Evolutionary conservation across 2,888 invertebrate genomes (phyloP), one percentile per base, ranked within the genome.

Genomic region (Hirtodrosophila trivittata): DNA sequence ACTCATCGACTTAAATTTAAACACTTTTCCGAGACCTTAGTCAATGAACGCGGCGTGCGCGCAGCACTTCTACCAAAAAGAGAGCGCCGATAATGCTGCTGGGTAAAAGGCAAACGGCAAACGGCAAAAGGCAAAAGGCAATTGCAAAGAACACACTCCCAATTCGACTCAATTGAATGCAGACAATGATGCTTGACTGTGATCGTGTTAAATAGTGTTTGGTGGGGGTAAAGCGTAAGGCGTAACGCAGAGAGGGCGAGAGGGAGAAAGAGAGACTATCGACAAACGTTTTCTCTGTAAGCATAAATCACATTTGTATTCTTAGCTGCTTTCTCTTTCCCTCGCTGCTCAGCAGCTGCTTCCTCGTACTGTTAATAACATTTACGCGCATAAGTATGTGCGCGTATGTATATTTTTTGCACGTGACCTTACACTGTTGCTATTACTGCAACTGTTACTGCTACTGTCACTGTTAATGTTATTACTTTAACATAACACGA

Each of bases 1-100:
- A 75, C 58, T 75, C 74, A 75, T 75, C 66, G 64, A 50, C 67
- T 70, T 70, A 66, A 75, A 64, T 75, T 75, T 67, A 75, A 75
- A 65, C 60, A 64, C 60, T 64, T 54, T 74, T 58, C 42, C 58
- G 75, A 74, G 74, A 75, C 70, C 69, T 74, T 74, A 74, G 75
- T 74, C 74, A 74, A 74, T 74, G 74, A 69, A 63, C 55, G 59
- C 54, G 33, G 38, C 51, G 54, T 50, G 46, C 49, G 43, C 51
- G 50, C 37, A 50, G 50, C 37, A 50, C 47, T 13, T 21, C 18
- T 21, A 21, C 47, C n/a, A n/a, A n/a, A 30, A 35, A 49, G 45
- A 60, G 46, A 37, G 47, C 9, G 30, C 45, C 35, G 58, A 58
- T 65, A 65, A 54, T 52, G 58, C 41, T 58, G 46, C 30, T 41